Evolutionary conservation across 1,140 invertebrate genomes (phyloP).

Genomic region (Procambarus virginalis): DNA sequence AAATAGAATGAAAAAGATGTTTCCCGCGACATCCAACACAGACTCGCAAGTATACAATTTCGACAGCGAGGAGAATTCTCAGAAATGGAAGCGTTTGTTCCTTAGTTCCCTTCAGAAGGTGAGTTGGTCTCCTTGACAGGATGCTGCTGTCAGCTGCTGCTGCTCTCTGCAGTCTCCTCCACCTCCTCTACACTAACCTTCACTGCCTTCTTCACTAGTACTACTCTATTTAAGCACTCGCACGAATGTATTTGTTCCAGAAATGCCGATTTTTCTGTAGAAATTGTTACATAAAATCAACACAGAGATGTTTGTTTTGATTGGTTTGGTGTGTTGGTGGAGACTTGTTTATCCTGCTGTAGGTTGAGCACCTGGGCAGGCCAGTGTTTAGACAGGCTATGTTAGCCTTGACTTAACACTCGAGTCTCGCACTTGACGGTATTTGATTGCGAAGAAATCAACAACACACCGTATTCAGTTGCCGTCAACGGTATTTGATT

Average conservation of each 20-base stretch:
- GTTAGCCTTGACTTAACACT: too few relatives aligned
- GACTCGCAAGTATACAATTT: conserved; percentile 58
- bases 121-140: neutral
- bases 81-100: conserved; percentile 63
- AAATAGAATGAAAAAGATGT: conserved; percentile 49
- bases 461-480: too few relatives aligned
- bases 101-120: conserved; percentile 58
- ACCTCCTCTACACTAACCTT: neutral
- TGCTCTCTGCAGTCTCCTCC: neutral
- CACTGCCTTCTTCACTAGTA: too few relatives aligned
- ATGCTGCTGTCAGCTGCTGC: neutral
- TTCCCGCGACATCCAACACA: conserved; percentile 52
- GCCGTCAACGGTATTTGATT: too few relatives aligned
- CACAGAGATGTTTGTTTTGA: neutral
- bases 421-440: too few relatives aligned
- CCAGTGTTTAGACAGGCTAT: too few relatives aligned
- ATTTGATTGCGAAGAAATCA: too few relatives aligned
- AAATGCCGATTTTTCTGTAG: too few relatives aligned
- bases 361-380: too few relatives aligned
- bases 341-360: too few relatives aligned
- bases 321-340: neutral
- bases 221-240: too few relatives aligned
- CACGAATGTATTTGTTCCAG: too few relatives aligned
- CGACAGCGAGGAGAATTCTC: conserved; percentile 40
- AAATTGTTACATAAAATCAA: neutral